Percentiles rank a stretch among this genome's conserved stretches.
phyloP scores from a whole-genome alignment of 2,888 invertebrate species.

The Cabera pusaria region DNA sequence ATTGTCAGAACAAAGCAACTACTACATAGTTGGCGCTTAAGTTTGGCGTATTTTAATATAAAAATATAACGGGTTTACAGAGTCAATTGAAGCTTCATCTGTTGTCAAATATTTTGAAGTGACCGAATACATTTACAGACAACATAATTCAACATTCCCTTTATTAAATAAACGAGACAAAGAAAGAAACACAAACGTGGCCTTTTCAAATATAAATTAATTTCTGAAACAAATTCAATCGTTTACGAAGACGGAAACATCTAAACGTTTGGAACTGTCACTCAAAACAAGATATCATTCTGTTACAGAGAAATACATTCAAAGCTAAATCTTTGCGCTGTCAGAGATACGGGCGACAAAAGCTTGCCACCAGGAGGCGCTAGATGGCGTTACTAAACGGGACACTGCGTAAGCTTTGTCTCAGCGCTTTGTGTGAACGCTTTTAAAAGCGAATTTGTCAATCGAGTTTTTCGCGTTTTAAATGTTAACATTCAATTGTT shows the following conservation, averaged over 20 bases:
- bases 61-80: no score
- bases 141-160: no score
- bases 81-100: no score
- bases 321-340: conserved; percentile 13
- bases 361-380: conserved; percentile 19
- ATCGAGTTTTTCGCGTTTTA: not conserved
- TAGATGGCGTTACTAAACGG: no score
- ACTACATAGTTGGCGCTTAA: no score
- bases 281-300: conserved; percentile 15
- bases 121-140: no score
- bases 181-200: conserved; percentile 4
- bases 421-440: no score
- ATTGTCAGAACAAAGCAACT: no score
- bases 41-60: no score
- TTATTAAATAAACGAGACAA: not conserved
- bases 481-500: no score
- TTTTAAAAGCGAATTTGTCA: conserved; percentile 37
- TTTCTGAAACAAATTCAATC: conserved; percentile 24
- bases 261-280: conserved; percentile 15
- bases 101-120: no score
- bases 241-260: conserved; percentile 7
- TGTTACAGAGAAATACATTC: conserved; percentile 14
- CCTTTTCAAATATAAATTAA: conserved; percentile 11
- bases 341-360: conserved; percentile 26
- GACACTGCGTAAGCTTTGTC: no score